Conservation (phyloP, 2,888 invertebrate species). For the Mylabris sibirica region DNA sequence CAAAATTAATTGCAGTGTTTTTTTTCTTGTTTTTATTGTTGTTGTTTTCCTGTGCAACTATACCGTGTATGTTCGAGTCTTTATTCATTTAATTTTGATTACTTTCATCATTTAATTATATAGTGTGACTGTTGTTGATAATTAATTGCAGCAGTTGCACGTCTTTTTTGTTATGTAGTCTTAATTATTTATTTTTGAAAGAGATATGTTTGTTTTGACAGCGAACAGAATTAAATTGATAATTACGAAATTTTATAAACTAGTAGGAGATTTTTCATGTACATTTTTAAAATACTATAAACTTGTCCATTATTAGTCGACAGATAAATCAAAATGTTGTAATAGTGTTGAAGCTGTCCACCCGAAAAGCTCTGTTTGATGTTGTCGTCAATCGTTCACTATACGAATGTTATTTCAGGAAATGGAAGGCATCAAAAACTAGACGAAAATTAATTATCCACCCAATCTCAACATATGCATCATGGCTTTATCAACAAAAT, state of each 20-base stretch:
- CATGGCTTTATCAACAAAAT: slow-evolving; percentile 7
- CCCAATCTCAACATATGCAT: slow-evolving; percentile 3
- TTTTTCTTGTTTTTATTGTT: neutral
- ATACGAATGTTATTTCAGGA: neutral
- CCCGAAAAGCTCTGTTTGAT: slow-evolving; percentile 5
- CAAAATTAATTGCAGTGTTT: neutral
- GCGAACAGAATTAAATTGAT: neutral
- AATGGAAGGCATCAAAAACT: slow-evolving; percentile 6
- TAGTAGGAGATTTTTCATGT: neutral
- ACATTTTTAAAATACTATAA: neutral
- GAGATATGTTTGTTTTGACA: neutral
- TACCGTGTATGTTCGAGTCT: neutral
- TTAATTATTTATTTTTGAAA: neutral
- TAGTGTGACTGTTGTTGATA: neutral
- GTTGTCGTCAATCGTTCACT: neutral
- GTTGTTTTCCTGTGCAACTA: neutral
- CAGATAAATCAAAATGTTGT: slow-evolving; percentile 7
- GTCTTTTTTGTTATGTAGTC: neutral
- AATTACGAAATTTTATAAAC: slow-evolving; percentile 3
- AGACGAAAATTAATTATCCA: slow-evolving; percentile 10
- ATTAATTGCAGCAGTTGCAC: neutral
- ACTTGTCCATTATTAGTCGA: neutral
- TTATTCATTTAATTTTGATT: slow-evolving; percentile 5
- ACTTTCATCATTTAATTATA: slow-evolving; percentile 8
- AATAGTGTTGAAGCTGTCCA: slow-evolving; percentile 10